phyloP scores from a whole-genome alignment of 92 coral and sea anemone species.

The Desmophyllum pertusum region DNA sequence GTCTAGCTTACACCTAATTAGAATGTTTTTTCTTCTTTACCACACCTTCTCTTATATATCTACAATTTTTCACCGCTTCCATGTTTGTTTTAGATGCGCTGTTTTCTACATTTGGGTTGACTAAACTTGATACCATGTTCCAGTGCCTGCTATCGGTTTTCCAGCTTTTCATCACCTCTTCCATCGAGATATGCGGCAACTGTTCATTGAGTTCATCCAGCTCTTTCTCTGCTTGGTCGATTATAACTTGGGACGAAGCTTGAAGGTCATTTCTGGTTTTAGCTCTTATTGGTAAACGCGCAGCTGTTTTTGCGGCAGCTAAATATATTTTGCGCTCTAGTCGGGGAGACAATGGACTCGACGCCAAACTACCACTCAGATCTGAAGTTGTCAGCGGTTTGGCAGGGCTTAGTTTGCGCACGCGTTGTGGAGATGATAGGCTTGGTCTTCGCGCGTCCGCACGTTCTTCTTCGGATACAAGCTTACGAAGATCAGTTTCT shows the following conservation, averaged over 20 bases:
- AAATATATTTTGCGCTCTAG: slow-evolving; percentile 39
- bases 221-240: slow-evolving; percentile 49
- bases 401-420: slow-evolving; percentile 7
- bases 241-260: slow-evolving; percentile 20
- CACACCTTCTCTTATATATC: slow-evolving; percentile 37
- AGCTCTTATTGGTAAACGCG: slow-evolving; percentile 4
- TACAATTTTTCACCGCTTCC: slow-evolving; percentile 23
- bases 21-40: slow-evolving; percentile 15
- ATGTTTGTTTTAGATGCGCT: neutral
- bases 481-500: slow-evolving; percentile 25
- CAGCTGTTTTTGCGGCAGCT: slow-evolving; percentile 24
- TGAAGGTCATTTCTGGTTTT: slow-evolving; percentile 17
- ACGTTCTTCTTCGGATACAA: slow-evolving; percentile 17
- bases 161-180: slow-evolving; percentile 45
- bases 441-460: neutral
- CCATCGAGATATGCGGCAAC: slow-evolving; percentile 43
- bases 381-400: neutral
- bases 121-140: slow-evolving; percentile 38
- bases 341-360: slow-evolving; percentile 17
- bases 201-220: slow-evolving; percentile 26
- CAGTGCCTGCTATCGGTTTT: slow-evolving; percentile 38
- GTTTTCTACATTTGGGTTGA: neutral
- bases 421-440: slow-evolving; percentile 6
- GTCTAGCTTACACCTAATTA: neutral
- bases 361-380: neutral